Evolutionary conservation across 2,113 vertebrate species (phyloP), one percentile per base, ranked within the genome.

Genomic region (Odobenus rosmarus): DNA sequence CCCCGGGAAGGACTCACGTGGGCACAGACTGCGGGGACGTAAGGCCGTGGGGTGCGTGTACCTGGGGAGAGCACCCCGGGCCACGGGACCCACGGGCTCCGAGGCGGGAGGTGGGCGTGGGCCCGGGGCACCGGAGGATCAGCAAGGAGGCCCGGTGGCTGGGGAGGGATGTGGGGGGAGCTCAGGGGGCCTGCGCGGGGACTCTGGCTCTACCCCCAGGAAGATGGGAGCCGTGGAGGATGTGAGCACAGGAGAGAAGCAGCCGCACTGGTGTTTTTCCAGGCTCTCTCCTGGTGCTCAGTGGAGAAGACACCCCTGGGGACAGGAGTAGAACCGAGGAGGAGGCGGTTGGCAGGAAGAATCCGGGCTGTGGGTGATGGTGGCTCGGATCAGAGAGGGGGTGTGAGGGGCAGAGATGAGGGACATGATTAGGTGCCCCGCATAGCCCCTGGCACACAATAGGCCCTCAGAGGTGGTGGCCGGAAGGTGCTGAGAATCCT

Each of bases 111-210:
- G 15, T 11, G 18, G 14, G n/a, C 23, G 9, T 7, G 23, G 1
- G 21, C 11, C 33, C 1, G 1, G 24, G 1, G 3, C 15, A 10
- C 36, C 26, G 0, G 0, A 57, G 0, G n/a, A 31, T 16, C 88
- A 79, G 21, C 31, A 23, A 21, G 26, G 67, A 53, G 85, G 51
- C 33, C 67, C 57, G 24, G 51, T 33, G 42, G 8, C 71, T 31
- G 46, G 28, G 14, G 23, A 12, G 8, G 64, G 36, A 39, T 7
- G 1, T 8, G 51, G 5, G 28, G 7, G 28, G 14, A 71, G 24
- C 4, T 33, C 39, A 15, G 39, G 14, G 31, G 36, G 6, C 36
- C 26, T 31, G 9, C 3, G 10, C 18, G 31, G 80, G 84, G 12
- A 69, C 57, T 64, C 28, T 7, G 16, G 51, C 15, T 77, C 5